phyloP scores from a whole-genome alignment of 1,140 invertebrate species.

The Calosoma granatense region DNA sequence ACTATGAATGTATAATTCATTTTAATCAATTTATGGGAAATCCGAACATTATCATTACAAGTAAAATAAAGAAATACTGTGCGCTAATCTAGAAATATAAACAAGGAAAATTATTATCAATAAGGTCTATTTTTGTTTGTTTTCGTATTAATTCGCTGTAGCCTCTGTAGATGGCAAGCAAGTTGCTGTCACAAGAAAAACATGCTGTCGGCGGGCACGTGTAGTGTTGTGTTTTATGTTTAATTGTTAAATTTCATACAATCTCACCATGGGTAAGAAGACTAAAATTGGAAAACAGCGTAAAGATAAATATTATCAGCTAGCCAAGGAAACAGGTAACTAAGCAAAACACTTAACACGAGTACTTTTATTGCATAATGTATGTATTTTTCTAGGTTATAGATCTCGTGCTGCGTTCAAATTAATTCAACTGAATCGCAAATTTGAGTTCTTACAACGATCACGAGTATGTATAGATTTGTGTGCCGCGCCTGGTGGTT shows the following conservation, averaged over 20 bases:
- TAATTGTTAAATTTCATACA: neutral
- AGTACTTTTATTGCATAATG: neutral
- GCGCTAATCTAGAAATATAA: neutral
- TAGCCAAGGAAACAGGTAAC: slow-evolving; percentile 89
- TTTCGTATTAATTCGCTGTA: too few species aligned
- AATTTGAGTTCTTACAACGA: slow-evolving; percentile 94
- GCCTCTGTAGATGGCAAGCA: too few species aligned
- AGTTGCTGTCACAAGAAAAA: too few species aligned
- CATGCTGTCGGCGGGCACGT: neutral
- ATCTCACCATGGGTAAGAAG: slow-evolving; percentile 90
- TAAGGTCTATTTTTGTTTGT: too few species aligned
- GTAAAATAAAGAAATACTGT: too few species aligned
- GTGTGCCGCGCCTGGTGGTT: slow-evolving; percentile 98
- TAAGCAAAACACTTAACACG: neutral
- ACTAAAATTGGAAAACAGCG: slow-evolving; percentile 94
- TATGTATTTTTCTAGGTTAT: slow-evolving; percentile 58
- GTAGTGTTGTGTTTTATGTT: neutral
- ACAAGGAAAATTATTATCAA: neutral
- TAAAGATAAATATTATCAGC: slow-evolving; percentile 96
- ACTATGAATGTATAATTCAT: too few species aligned
- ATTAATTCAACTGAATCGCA: slow-evolving; percentile 93
- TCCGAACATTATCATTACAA: too few species aligned
- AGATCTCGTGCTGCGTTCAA: slow-evolving; percentile 97
- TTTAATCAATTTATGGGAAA: too few species aligned
- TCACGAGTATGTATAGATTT: slow-evolving; percentile 94